Percentiles rank a stretch among this genome's conserved stretches.
phyloP scores from a whole-genome alignment of 2,113 vertebrate genomes.

The Leiothrix lutea region DNA sequence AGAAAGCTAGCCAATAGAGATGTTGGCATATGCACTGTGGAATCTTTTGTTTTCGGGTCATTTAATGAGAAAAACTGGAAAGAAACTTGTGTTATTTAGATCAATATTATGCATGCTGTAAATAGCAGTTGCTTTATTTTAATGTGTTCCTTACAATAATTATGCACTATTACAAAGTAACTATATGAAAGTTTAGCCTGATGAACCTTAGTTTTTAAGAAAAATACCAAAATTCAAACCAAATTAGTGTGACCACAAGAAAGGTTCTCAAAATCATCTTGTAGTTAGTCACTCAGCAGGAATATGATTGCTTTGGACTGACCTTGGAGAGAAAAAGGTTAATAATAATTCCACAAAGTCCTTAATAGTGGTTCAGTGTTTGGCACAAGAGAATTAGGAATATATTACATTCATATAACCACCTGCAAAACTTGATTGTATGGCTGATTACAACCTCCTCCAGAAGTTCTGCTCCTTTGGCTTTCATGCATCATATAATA shows the following conservation, averaged over 20 bases:
- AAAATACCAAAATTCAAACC: background rate
- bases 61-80: background rate
- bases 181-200: background rate
- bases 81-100: background rate
- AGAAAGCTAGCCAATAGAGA: background rate
- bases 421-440: background rate
- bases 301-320: background rate
- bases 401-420: background rate
- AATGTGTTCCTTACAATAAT: background rate
- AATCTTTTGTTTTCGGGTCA: background rate
- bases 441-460: background rate
- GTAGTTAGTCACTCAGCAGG: background rate
- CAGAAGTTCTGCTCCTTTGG: slow-evolving; percentile 39
- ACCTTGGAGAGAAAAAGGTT: background rate
- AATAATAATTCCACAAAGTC: background rate
- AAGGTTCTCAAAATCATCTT: background rate
- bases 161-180: background rate
- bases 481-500: slow-evolving; percentile 35
- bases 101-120: background rate
- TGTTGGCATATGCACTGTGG: background rate
- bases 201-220: background rate
- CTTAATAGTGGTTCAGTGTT: background rate
- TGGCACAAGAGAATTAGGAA: background rate
- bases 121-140: background rate
- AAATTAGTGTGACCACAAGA: background rate